Percentiles rank a stretch among this genome's conserved stretches.
phyloP scores from a whole-genome alignment of 2,888 invertebrate species.

The Conchocele bisecta region DNA sequence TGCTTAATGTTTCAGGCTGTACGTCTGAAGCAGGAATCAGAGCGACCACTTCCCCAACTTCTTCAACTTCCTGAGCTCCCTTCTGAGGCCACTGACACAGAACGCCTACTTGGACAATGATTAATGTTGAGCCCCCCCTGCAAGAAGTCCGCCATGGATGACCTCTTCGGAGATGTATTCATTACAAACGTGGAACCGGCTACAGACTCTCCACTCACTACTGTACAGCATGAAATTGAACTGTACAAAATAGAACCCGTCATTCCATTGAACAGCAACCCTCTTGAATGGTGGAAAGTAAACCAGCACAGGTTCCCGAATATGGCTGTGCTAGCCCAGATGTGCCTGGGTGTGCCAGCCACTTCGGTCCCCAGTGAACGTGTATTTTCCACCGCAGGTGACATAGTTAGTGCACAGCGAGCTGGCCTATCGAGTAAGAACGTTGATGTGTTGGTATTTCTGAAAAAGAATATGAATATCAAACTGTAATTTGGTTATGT shows the following conservation, averaged over 20 bases:
- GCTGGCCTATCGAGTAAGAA: slow-evolving; percentile 2
- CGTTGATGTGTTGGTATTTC: slow-evolving; percentile 24
- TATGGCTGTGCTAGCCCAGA: slow-evolving; percentile 7
- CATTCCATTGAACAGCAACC: slow-evolving; percentile 2
- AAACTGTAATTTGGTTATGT: too few relatives aligned
- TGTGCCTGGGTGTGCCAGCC: slow-evolving; percentile 16
- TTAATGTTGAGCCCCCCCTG: too few relatives aligned
- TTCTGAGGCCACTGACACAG: neutral
- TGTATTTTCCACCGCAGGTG: slow-evolving; percentile 33
- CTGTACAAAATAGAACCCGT: slow-evolving; percentile 2
- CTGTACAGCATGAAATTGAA: slow-evolving; percentile 15
- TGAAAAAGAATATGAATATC: slow-evolving; percentile 27
- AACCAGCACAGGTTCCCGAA: slow-evolving; percentile 17
- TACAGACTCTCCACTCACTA: neutral
- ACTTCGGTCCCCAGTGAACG: slow-evolving; percentile 30
- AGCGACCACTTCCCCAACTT: neutral
- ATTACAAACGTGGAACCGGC: slow-evolving; percentile 18
- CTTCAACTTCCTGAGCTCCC: neutral
- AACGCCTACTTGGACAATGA: too few relatives aligned
- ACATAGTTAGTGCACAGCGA: slow-evolving; percentile 25
- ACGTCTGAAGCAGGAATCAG: slow-evolving; percentile 4
- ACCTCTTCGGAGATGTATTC: slow-evolving; percentile 38
- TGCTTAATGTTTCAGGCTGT: neutral
- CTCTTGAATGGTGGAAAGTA: slow-evolving; percentile 29
- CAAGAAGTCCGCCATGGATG: slow-evolving; percentile 5